These are phyloP conservation scores for Irena cyanogastra DNA, from an alignment of 2,113 vertebrate genomes.

Conservation along the genomic window DNA sequence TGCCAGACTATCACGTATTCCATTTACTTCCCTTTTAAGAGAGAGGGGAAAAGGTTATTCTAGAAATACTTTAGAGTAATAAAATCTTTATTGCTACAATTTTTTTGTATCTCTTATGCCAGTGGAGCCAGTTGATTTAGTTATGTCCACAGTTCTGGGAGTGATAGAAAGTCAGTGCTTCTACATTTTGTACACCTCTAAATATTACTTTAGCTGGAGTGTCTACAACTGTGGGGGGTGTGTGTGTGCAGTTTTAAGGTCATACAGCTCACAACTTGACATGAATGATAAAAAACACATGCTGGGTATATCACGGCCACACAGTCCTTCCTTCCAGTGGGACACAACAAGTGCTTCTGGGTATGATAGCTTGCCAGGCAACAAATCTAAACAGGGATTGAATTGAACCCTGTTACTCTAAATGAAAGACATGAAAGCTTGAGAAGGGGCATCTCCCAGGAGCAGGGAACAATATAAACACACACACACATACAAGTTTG, in stretches of 20 bases:
- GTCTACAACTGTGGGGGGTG: not conserved
- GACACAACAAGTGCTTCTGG: not conserved
- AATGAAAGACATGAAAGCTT: not conserved
- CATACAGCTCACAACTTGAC: not conserved
- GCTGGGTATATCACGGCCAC: not conserved
- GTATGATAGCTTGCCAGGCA: not conserved
- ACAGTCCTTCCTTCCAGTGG: not conserved
- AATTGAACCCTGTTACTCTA: not conserved
- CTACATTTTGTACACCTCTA: not conserved
- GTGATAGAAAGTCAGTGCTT: not conserved
- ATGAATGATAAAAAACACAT: not conserved
- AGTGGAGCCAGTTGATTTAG: constrained; percentile 29
- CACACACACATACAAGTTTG: not conserved
- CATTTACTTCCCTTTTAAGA: constrained; percentile 33
- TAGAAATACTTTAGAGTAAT: constrained; percentile 54
- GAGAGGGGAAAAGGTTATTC: constrained; percentile 52
- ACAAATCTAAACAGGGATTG: not conserved
- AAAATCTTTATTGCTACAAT: constrained; percentile 48
- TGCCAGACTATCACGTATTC: not conserved
- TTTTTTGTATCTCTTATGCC: constrained; percentile 27
- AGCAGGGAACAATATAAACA: not conserved
- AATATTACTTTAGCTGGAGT: not conserved
- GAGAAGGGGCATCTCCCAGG: not conserved
- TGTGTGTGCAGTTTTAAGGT: not conserved
- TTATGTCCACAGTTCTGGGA: not conserved